Percentiles rank a stretch among this genome's conserved stretches.
phyloP scores from a whole-genome alignment of 1,140 invertebrate genomes.

The Bombus superbus region DNA sequence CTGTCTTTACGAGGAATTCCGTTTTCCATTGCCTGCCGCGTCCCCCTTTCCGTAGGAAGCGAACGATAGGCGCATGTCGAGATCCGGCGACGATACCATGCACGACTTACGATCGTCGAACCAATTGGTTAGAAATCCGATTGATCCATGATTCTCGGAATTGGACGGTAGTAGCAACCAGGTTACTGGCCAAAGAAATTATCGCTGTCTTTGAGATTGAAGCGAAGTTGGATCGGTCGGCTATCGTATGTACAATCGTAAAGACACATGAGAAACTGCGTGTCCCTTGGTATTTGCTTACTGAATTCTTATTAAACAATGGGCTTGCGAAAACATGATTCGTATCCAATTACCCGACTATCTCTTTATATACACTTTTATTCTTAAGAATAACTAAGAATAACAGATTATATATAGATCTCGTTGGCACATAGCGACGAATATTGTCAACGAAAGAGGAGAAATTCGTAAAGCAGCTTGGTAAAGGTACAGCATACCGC shows the following conservation, averaged over 20 bases:
- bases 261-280: too few relatives aligned
- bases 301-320: too few relatives aligned
- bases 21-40: neutral
- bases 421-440: too few relatives aligned
- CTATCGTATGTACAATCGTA: too few relatives aligned
- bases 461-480: neutral
- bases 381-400: too few relatives aligned
- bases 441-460: too few relatives aligned
- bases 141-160: constrained; percentile 12
- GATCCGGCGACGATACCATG: constrained; percentile 21
- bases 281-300: too few relatives aligned
- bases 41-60: neutral
- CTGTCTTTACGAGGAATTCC: constrained; percentile 36
- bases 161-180: neutral
- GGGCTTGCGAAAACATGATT: too few relatives aligned
- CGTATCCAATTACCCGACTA: too few relatives aligned
- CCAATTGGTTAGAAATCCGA: neutral
- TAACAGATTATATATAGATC: too few relatives aligned
- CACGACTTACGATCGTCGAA: neutral
- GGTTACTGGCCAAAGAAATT: neutral
- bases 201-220: neutral
- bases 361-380: too few relatives aligned
- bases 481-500: neutral
- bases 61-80: neutral
- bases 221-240: neutral